Evolutionary conservation across 2,113 vertebrate species (phyloP).

Genomic region (Protobothrops flavoviridis): DNA sequence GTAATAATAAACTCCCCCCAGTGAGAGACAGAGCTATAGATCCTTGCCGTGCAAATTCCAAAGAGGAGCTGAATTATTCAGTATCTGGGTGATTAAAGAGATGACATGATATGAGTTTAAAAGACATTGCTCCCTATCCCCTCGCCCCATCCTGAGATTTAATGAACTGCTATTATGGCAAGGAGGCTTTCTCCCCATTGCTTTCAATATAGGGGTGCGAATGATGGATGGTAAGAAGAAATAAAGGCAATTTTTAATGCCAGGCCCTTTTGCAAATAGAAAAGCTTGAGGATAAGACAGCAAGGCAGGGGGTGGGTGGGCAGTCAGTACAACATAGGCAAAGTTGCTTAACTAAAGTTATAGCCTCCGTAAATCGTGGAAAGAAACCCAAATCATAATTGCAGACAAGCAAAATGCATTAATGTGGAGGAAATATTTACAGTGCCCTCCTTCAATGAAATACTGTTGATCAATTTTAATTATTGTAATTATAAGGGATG

Average conservation of each 20-base stretch:
- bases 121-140: conserved; percentile 56
- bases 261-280: conserved; percentile 56
- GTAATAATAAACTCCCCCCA: conserved; percentile 72
- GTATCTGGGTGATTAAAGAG: conserved; percentile 77
- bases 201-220: conserved; percentile 39
- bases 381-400: conserved; percentile 52
- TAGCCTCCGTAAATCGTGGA: conserved; percentile 44
- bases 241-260: conserved; percentile 57
- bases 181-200: conserved; percentile 21
- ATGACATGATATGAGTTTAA: conserved; percentile 76
- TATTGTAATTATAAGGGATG: conserved; percentile 2
- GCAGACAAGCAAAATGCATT: conserved; percentile 25
- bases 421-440: conserved; percentile 34
- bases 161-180: conserved; percentile 52
- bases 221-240: neutral
- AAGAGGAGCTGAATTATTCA: conserved; percentile 76
- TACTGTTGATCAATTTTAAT: conserved; percentile 32
- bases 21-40: conserved; percentile 71
- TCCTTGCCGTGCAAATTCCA: conserved; percentile 66
- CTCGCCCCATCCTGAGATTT: conserved; percentile 49
- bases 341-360: conserved; percentile 44
- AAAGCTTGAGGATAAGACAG: conserved; percentile 40
- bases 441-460: conserved; percentile 44
- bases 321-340: neutral
- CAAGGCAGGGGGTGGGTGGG: neutral